phyloP scores from a whole-genome alignment of 2,797 vertebrate species.

The Pseudochirops corinnae region DNA sequence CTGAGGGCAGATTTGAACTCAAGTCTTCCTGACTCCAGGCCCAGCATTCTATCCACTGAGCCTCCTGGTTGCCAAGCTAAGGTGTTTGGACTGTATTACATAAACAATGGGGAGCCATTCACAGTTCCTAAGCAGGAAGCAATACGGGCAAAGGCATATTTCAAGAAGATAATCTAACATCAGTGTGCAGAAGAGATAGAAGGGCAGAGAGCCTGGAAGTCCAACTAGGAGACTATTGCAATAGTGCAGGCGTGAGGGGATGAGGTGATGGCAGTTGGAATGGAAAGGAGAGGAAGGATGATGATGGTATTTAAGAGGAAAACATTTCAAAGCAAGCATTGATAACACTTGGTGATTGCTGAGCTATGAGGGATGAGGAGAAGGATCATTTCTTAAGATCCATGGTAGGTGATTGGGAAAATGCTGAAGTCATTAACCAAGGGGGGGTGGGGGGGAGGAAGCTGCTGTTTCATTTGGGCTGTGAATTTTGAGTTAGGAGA shows the following conservation, averaged over 20 bases:
- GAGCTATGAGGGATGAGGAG: background rate
- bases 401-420: background rate
- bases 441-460: too few relatives aligned
- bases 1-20: background rate
- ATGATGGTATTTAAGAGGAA: background rate
- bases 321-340: background rate
- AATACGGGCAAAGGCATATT: background rate
- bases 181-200: background rate
- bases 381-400: background rate
- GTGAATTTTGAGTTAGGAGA: background rate
- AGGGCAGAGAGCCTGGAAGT: background rate
- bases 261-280: background rate
- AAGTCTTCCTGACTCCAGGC: background rate
- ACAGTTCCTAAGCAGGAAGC: background rate
- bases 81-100: background rate
- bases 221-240: background rate
- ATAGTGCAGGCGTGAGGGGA: background rate
- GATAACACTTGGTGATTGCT: background rate
- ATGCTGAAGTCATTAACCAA: background rate
- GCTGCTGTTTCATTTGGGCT: background rate
- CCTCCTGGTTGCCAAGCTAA: background rate
- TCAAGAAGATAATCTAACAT: background rate
- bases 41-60: background rate
- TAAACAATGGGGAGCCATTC: background rate
- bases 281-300: slow-evolving; percentile 1